phyloP scores from a whole-genome alignment of 2,113 vertebrate genomes.

The Galbula dea region DNA sequence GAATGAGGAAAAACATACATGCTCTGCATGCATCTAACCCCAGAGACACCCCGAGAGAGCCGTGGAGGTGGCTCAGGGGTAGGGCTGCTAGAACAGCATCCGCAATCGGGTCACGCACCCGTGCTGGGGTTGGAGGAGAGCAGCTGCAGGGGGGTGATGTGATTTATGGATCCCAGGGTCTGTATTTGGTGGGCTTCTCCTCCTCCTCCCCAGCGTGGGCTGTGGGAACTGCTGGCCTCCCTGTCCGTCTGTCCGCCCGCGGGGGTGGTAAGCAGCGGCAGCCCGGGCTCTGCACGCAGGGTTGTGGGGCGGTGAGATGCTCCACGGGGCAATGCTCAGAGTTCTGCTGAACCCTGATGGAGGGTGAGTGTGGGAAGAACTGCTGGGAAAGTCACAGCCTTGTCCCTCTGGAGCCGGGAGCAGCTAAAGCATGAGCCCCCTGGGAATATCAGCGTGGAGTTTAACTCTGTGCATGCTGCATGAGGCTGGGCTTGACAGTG shows the following conservation, averaged over 20 bases:
- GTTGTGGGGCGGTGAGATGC: neutral
- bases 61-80: accelerated
- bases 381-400: constrained; percentile 6
- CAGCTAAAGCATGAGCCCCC: neutral
- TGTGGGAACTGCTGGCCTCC: neutral
- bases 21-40: no score
- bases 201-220: neutral
- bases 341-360: neutral
- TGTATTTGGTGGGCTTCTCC: neutral
- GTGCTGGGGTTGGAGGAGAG: accelerated
- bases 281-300: neutral
- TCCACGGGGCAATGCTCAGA: neutral
- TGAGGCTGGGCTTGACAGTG: accelerated
- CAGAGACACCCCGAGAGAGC: accelerated
- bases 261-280: neutral
- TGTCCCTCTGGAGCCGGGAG: accelerated
- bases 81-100: neutral
- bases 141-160: accelerated
- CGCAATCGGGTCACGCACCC: accelerated
- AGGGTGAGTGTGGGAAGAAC: neutral
- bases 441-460: accelerated
- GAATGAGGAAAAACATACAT: neutral
- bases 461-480: neutral
- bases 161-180: neutral
- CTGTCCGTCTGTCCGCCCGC: accelerated